Percentiles rank a stretch among this genome's conserved stretches.
These are phyloP conservation scores for Chaitophorus viminalis DNA, from an alignment of 2,888 invertebrate genomes.

Conservation along the genomic window DNA sequence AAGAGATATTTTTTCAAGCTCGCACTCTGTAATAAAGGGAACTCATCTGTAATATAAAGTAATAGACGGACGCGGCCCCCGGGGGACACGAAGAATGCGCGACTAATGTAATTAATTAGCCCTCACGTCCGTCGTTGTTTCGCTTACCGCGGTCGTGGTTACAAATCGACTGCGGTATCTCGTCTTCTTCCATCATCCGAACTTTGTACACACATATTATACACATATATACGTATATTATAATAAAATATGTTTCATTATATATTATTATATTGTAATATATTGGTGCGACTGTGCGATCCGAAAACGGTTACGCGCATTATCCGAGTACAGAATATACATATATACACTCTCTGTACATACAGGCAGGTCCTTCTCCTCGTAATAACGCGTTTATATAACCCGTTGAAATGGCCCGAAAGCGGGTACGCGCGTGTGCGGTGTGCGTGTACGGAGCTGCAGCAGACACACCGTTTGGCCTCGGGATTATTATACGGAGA, in stretches of 20 bases:
- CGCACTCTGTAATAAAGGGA: background rate
- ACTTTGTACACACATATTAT: background rate
- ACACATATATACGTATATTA: background rate
- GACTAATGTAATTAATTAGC: constrained; percentile 42
- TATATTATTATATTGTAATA: background rate
- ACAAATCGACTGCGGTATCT: constrained; percentile 1
- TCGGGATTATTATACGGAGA: constrained; percentile 14
- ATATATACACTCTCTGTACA: background rate
- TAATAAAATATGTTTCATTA: background rate
- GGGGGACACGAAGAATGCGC: constrained; percentile 11
- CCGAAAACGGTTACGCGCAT: background rate
- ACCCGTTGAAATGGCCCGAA: constrained; percentile 35
- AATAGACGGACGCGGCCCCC: background rate
- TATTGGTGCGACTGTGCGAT: background rate
- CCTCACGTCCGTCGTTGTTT: background rate
- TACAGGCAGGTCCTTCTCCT: background rate
- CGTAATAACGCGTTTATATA: constrained; percentile 13
- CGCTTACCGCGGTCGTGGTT: constrained; percentile 1
- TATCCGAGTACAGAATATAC: background rate
- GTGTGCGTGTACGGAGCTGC: background rate
- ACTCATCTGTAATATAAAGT: background rate
- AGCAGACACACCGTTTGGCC: constrained; percentile 15
- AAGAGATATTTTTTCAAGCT: background rate
- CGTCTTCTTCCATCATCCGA: background rate
- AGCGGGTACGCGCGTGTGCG: constrained; percentile 14